These are phyloP conservation scores for Parapsyche elsis DNA, from an alignment of 1,140 invertebrate species.

Conservation along the genomic window DNA sequence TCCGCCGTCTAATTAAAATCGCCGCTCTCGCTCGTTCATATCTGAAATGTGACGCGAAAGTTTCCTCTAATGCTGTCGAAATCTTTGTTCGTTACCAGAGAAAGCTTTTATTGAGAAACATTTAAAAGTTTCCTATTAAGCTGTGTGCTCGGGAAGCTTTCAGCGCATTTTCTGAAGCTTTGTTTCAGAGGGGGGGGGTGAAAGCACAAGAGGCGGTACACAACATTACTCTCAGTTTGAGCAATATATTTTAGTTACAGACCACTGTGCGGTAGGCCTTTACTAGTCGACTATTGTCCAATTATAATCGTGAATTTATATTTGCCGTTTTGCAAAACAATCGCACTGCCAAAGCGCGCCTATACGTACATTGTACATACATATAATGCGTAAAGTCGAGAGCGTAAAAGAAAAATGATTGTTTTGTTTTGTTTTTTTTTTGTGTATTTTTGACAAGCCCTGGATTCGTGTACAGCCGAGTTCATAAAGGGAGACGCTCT, in stretches of 20 bases:
- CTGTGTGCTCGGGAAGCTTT: conserved; percentile 15
- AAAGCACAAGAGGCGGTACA: conserved; percentile 3
- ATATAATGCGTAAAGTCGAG: too few relatives aligned
- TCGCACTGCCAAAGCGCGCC: not conserved
- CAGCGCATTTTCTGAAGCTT: conserved; percentile 20
- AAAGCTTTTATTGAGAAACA: conserved; percentile 44
- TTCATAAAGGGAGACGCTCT: not conserved
- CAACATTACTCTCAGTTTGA: conserved; percentile 17
- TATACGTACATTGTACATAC: not conserved
- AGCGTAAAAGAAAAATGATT: conserved; percentile 11
- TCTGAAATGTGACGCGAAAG: conserved; percentile 12
- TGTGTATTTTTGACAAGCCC: too few relatives aligned
- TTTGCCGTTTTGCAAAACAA: not conserved
- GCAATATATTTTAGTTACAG: conserved; percentile 15
- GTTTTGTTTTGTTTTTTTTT: not conserved
- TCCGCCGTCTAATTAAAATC: conserved; percentile 34
- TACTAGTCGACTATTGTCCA: not conserved
- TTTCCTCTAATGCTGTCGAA: conserved; percentile 23
- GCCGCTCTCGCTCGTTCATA: not conserved
- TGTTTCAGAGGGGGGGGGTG: not conserved
- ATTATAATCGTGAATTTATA: not conserved
- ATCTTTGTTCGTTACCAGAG: conserved; percentile 35
- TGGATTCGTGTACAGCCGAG: too few relatives aligned
- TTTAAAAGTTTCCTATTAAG: conserved; percentile 47
- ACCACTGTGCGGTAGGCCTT: not conserved